Evolutionary conservation across 2,797 vertebrate genomes (phyloP).

Genomic region (Scleropages formosus): DNA sequence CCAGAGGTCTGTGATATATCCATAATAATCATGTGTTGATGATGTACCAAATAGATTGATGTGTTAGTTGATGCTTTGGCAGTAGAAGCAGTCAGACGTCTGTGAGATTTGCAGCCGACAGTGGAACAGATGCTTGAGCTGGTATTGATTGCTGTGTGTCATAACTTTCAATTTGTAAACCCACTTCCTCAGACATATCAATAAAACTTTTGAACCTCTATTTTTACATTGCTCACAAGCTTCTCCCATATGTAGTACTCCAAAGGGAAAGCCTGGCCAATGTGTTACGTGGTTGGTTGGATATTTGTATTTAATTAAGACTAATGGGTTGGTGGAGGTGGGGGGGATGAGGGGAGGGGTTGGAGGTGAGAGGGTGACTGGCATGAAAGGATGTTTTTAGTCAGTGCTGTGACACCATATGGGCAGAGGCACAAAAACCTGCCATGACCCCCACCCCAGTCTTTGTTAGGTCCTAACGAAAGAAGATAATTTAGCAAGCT

Average conservation of each 20-base stretch:
- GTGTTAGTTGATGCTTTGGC: not conserved
- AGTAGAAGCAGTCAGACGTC: not conserved
- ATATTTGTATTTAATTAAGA: slow-evolving; percentile 66
- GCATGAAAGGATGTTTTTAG: slow-evolving; percentile 71
- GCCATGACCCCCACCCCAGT: slow-evolving; percentile 72
- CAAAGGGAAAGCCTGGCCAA: slow-evolving; percentile 35
- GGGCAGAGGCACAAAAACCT: slow-evolving; percentile 75
- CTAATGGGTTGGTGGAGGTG: slow-evolving; percentile 54
- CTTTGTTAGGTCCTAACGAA: slow-evolving; percentile 60
- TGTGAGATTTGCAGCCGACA: slow-evolving; percentile 12
- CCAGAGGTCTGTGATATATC: not conserved
- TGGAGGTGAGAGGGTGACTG: slow-evolving; percentile 50
- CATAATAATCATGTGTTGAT: not conserved
- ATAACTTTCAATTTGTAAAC: slow-evolving; percentile 46
- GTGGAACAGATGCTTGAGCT: slow-evolving; percentile 60
- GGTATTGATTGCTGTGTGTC: slow-evolving; percentile 55
- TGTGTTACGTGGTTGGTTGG: slow-evolving; percentile 60
- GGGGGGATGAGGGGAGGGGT: slow-evolving; percentile 35
- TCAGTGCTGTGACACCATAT: slow-evolving; percentile 78
- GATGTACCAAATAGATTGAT: slow-evolving; percentile 15
- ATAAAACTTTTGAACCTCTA: slow-evolving; percentile 60
- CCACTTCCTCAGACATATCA: slow-evolving; percentile 49
- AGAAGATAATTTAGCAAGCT: slow-evolving; percentile 40
- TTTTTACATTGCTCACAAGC: slow-evolving; percentile 59
- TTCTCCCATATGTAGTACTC: slow-evolving; percentile 56